Conservation (phyloP, 2,113 vertebrate genomes). For the Tachysurus fulvidraco region DNA sequence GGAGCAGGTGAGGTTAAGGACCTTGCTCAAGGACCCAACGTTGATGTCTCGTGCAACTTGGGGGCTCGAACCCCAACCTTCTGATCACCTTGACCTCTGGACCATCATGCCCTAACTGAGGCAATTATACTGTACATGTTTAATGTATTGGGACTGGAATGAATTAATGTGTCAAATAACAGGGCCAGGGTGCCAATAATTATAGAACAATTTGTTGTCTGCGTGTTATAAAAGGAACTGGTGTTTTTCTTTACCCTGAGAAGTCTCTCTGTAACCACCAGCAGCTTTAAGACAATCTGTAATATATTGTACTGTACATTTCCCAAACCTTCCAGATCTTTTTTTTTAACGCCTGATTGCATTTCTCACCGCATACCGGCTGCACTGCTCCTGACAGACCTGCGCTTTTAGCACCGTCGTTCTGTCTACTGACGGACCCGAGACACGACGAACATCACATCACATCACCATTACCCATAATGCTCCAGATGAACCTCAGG, state of each 20-base stretch:
- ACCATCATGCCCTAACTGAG: no score
- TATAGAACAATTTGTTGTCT: background rate
- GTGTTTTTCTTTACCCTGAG: background rate
- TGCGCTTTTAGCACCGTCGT: conserved; percentile 4
- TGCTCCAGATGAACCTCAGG: conserved; percentile 21
- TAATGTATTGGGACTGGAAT: background rate
- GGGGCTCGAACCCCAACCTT: no score
- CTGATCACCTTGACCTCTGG: no score
- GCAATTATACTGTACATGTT: background rate
- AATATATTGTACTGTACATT: background rate
- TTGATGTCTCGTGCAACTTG: no score
- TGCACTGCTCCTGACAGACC: conserved; percentile 18
- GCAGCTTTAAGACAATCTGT: background rate
- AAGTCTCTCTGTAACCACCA: background rate
- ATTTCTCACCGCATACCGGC: background rate
- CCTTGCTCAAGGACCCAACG: no score
- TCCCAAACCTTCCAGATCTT: background rate
- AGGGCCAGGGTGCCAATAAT: background rate
- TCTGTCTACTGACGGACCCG: background rate
- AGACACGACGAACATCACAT: background rate
- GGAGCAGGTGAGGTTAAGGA: no score
- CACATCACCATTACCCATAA: conserved; percentile 1
- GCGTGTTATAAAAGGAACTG: background rate
- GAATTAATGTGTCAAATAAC: background rate
- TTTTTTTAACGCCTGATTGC: background rate